A percentile compares a stretch with the other conserved stretches of the same genome.
Evolutionary conservation across 2,888 invertebrate species (phyloP).

Genomic region (Microctonus aethiopoides): DNA sequence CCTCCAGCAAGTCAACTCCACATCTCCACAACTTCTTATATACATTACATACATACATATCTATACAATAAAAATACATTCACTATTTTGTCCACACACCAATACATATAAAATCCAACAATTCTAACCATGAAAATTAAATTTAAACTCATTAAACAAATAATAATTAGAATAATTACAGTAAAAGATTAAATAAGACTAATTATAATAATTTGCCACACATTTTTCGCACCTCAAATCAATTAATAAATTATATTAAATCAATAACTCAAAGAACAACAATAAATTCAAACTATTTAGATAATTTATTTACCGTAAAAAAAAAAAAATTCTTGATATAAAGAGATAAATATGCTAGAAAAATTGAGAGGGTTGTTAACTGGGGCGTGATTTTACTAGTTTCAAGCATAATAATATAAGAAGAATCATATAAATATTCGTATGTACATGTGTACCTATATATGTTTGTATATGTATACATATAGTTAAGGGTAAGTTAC

Average conservation of each 20-base stretch:
- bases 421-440: not conserved
- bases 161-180: too few relatives aligned
- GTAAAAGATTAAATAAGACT: too few relatives aligned
- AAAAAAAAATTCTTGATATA: not conserved
- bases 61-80: not conserved
- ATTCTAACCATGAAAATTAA: too few relatives aligned
- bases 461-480: not conserved
- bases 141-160: too few relatives aligned
- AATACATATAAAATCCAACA: too few relatives aligned
- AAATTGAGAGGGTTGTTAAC: conserved; percentile 37
- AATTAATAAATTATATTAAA: too few relatives aligned
- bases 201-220: too few relatives aligned
- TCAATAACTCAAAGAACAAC: too few relatives aligned
- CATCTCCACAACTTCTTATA: not conserved
- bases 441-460: not conserved
- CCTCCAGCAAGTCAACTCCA: conserved; percentile 38
- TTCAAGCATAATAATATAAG: conserved; percentile 19
- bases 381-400: conserved; percentile 54
- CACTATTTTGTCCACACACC: too few relatives aligned
- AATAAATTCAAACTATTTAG: too few relatives aligned
- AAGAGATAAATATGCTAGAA: not conserved
- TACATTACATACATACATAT: not conserved
- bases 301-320: too few relatives aligned
- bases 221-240: too few relatives aligned
- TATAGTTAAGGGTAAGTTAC: conserved; percentile 28